These are phyloP conservation scores for Platypus cylindrus DNA, from an alignment of 2,888 invertebrate genomes.

Conservation along the genomic window DNA sequence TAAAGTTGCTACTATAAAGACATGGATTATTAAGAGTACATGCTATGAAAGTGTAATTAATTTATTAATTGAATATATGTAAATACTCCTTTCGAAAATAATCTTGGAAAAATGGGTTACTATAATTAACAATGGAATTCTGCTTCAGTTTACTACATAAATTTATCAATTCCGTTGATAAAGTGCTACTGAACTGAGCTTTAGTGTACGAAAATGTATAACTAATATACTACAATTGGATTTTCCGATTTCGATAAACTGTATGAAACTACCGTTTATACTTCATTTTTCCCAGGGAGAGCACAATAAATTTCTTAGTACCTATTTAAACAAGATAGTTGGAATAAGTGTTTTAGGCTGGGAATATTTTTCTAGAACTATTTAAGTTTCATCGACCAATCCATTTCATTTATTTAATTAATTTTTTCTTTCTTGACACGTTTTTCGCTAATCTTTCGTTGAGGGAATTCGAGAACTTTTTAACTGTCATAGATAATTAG, in stretches of 20 bases:
- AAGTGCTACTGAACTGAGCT: constrained; percentile 5
- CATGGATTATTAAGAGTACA: constrained; percentile 29
- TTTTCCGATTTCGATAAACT: constrained; percentile 10
- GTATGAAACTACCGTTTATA: constrained; percentile 9
- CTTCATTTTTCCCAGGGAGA: constrained; percentile 8
- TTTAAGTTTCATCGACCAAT: too few species aligned
- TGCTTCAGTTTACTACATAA: too few species aligned
- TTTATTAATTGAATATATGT: constrained; percentile 4
- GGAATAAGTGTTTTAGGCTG: too few species aligned
- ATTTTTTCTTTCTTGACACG: constrained; percentile 31
- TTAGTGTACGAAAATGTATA: constrained; percentile 10
- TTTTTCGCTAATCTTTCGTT: too few species aligned
- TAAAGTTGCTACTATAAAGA: constrained; percentile 10
- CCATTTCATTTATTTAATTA: too few species aligned
- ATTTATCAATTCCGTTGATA: constrained; percentile 8
- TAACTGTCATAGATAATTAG: too few species aligned
- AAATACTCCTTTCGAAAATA: too few species aligned
- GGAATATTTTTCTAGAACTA: too few species aligned
- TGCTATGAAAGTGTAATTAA: constrained; percentile 31
- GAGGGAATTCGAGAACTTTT: too few species aligned
- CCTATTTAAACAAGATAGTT: too few species aligned
- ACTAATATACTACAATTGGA: constrained; percentile 8
- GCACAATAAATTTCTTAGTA: too few species aligned
- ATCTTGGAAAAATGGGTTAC: constrained; percentile 4
- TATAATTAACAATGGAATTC: constrained; percentile 6